Conservation (phyloP, 2,797 vertebrate species). For the Amphiprion clarkii region DNA sequence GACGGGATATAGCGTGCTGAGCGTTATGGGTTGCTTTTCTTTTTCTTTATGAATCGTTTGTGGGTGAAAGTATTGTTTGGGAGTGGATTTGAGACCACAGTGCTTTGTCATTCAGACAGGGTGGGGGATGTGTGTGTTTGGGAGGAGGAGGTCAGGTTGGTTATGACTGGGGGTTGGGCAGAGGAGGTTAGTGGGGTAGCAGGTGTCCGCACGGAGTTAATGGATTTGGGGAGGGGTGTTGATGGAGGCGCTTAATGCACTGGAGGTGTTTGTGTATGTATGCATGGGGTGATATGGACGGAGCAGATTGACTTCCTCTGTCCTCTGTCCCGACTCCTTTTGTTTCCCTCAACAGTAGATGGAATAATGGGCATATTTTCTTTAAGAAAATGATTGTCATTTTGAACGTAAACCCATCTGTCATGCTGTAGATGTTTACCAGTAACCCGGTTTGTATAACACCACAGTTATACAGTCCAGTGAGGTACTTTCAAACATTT, state of each 20-base stretch:
- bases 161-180: conserved; percentile 41
- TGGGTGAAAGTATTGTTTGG: conserved; percentile 29
- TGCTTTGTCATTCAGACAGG: conserved; percentile 57
- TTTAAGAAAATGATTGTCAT: conserved; percentile 14
- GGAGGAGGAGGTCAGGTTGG: conserved; percentile 7
- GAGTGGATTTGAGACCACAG: conserved; percentile 9
- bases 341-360: conserved; percentile 22
- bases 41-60: conserved; percentile 14
- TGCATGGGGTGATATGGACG: conserved; percentile 13
- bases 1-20: conserved; percentile 19
- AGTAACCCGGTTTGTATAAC: conserved; percentile 5
- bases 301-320: conserved; percentile 25
- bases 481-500: conserved; percentile 47
- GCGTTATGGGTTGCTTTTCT: not conserved
- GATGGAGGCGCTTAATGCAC: conserved; percentile 54
- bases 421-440: conserved; percentile 32
- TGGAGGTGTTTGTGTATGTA: not conserved
- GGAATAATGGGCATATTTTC: not conserved
- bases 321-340: not conserved
- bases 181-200: conserved; percentile 72
- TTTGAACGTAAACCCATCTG: conserved; percentile 40
- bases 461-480: not conserved
- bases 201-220: conserved; percentile 80
- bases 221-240: conserved; percentile 58
- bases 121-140: conserved; percentile 41